Evolutionary conservation across 2,113 vertebrate species (phyloP), one percentile per base, ranked within the genome.

Genomic region (Haplochromis vanheusdeni): DNA sequence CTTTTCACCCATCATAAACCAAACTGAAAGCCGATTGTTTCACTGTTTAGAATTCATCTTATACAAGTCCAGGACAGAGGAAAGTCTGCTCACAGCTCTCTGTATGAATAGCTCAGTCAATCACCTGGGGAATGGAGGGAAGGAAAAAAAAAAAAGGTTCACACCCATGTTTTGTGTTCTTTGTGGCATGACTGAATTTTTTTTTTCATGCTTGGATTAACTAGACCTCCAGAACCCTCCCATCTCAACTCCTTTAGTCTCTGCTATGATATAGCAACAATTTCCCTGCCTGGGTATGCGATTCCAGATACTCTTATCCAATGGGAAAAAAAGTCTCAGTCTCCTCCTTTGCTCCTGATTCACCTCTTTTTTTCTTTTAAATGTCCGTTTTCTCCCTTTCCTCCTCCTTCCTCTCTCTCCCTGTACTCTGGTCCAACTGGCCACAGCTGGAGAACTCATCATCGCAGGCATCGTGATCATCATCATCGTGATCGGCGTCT

Each of bases 401-500:
- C 42, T 75, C 42, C 84, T 65, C 75, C 87, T 68, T 86, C 26
- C 65, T 19, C 19, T 77, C 17, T 80, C 45, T 83, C 45, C 68
- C 60, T 85, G 42, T 23, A 12, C 86, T 88, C 23, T 0, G 2
- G 45, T 89, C 88, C 87, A 92, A 86, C 89, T 89, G 87, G 81
- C 68, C 87, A 56, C 95, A 95, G 95, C 95, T 96, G 95, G 90
- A 91, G 80, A 95, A 95, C 65, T 92, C 91, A 96, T 96, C 94
- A 92, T 83, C 8, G 4, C 87, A 80, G 47, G 56, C 86, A 86
- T 87, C n/a, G 3, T 51, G 70, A 93, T 87, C 83, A 82, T 84
- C 86, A 28, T 77, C 51, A 6, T 55, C 52, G 5, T 73, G 80
- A 9, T 45, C 13, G 5, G 68, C 86, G 1, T 47, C 83, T 84